phyloP scores from a whole-genome alignment of 2,797 vertebrate genomes.

The Poecilia wingei region DNA sequence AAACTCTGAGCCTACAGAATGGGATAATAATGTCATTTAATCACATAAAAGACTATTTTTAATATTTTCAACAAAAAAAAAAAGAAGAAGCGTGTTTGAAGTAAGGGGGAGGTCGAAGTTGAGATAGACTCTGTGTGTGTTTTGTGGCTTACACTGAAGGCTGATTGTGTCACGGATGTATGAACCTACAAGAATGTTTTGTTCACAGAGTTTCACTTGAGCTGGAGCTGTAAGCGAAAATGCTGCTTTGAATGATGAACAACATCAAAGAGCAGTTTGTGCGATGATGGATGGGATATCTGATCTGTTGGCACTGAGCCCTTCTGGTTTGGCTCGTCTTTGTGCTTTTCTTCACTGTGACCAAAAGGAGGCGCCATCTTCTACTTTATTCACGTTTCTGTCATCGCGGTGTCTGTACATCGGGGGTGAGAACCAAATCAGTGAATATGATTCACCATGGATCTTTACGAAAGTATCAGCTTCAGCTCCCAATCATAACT shows the following conservation, averaged over 20 bases:
- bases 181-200: constrained; percentile 25
- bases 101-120: constrained; percentile 3
- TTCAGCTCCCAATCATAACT: background rate
- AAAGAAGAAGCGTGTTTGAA: constrained; percentile 1
- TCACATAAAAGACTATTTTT: background rate
- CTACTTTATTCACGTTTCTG: background rate
- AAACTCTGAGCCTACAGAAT: background rate
- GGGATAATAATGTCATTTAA: background rate
- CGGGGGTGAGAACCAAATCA: background rate
- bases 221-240: constrained; percentile 10
- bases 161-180: constrained; percentile 39
- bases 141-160: constrained; percentile 44
- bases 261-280: constrained; percentile 18
- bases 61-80: background rate
- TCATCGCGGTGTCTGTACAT: background rate
- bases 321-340: background rate
- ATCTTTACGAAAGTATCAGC: background rate
- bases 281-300: constrained; percentile 27
- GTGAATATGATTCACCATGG: background rate
- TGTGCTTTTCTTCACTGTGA: constrained; percentile 25
- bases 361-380: constrained; percentile 59
- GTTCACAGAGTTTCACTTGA: constrained; percentile 39
- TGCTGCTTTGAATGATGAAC: background rate
- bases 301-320: background rate
- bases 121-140: constrained; percentile 34